A percentile compares a stretch with the other conserved stretches of the same genome.
phyloP scores from a whole-genome alignment of 64 coral and sea anemone genomes.

The Pachyseris speciosa region DNA sequence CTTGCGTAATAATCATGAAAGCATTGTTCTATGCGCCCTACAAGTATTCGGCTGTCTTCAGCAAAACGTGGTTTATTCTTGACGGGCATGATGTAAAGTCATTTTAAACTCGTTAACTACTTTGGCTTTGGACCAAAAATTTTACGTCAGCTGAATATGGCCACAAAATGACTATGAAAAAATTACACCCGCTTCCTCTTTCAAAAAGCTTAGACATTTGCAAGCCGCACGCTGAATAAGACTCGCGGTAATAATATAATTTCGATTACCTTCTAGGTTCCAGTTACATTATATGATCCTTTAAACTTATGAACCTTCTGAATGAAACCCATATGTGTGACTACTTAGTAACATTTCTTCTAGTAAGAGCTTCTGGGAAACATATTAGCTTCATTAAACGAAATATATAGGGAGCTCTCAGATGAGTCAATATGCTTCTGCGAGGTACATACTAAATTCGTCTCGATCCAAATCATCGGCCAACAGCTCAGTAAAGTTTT shows the following conservation, averaged over 20 bases:
- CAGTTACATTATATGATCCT: neutral
- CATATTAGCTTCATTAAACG: too few species aligned
- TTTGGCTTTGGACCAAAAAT: neutral
- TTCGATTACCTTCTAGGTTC: neutral
- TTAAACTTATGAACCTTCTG: neutral
- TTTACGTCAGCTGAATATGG: neutral
- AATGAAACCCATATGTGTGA: neutral
- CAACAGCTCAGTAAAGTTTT: slow-evolving; percentile 85
- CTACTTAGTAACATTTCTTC: too few species aligned
- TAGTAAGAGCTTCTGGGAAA: too few species aligned
- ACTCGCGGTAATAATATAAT: neutral
- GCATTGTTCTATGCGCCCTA: neutral
- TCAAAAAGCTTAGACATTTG: neutral
- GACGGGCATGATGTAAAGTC: neutral
- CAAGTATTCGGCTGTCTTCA: neutral
- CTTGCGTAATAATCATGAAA: neutral
- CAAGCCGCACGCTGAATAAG: too few species aligned
- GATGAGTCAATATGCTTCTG: slow-evolving; percentile 5
- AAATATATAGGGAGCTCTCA: too few species aligned
- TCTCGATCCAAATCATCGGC: slow-evolving; percentile 90
- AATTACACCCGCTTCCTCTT: neutral
- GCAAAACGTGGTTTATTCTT: too few species aligned
- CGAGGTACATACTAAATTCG: slow-evolving; percentile 90
- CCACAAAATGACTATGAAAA: neutral
- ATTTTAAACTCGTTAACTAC: slow-evolving; percentile 14